Base-by-base conservation (phyloP, 2,888 invertebrate genomes). In the Zelleria hepariella region DNA sequence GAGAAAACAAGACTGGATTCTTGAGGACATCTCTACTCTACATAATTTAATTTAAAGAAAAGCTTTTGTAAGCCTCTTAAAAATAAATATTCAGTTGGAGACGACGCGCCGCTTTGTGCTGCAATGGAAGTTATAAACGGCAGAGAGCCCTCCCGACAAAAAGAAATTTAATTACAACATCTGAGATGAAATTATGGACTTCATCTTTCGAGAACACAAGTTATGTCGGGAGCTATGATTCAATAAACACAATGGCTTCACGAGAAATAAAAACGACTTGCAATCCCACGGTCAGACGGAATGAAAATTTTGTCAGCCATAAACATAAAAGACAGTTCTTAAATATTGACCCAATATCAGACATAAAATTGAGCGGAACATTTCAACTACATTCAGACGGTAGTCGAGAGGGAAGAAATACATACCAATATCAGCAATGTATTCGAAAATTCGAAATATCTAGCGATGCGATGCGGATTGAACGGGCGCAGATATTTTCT, bases 381-480 rank as follows among this genome's bases (percentile, higher is more conserved):
- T 71, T 68, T 67, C 65, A 66, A 68, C 67, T 69, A 71, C 32
- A 42, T 70, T 70, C 68, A 68, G 69, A 74, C 69, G 49, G 26
- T 20, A 70, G 70, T 66, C 65, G 70, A 71, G 71, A 66, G 71
- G 73, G 73, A 77, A 75, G 75, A 82, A 80, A 82, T 83, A 79
- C 83, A 80, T 77, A 81, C 77, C 78, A 77, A 80, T 82, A 80
- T 78, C 77, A 81, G 78, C 78, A 77, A 80, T 82, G 80, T 78
- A 77, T 77, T 72, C 73, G 74, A 74, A 78, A 42, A 42, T 42
- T 42, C 32, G 32, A 42, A 42, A 42, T 42, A 42, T 42, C 75
- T 74, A 77, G 75, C 76, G 75, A 80, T 78, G 73, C 79, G 78
- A 77, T 80, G 74, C 77, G 72, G 74, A 80, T 80, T 80, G 80